Percentiles rank a stretch among this genome's conserved stretches.
Evolutionary conservation across 2,888 invertebrate species (phyloP).

Genomic region (Eulithis prunata): DNA sequence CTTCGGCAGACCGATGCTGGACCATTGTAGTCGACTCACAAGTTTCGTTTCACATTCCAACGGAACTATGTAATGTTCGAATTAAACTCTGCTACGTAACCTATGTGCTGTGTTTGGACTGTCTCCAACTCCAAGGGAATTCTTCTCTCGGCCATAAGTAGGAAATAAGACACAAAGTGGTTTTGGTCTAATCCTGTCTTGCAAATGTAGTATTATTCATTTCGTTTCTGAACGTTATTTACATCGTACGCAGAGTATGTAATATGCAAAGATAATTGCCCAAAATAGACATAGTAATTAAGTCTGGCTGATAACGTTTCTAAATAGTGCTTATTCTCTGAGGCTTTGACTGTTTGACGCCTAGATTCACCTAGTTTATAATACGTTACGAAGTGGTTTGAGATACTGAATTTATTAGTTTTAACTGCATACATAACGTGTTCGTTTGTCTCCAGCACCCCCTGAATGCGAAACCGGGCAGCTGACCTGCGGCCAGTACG

Average conservation of each 20-base stretch:
- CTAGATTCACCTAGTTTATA: no score
- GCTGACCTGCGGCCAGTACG: conserved; percentile 96
- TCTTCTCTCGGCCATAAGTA: background rate
- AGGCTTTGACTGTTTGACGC: no score
- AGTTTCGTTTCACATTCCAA: conserved; percentile 9
- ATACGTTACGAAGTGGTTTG: no score
- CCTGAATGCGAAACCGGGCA: conserved; percentile 97
- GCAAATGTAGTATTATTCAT: no score
- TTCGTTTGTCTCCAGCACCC: conserved; percentile 87
- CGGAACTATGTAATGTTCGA: background rate
- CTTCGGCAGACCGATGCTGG: conserved; percentile 1
- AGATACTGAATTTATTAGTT: no score
- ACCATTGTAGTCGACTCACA: conserved; percentile 3
- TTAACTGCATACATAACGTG: background rate
- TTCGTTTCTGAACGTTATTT: no score
- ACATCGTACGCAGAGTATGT: no score
- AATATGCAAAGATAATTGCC: no score
- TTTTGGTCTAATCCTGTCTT: no score
- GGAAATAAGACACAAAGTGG: background rate
- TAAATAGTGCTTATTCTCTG: no score
- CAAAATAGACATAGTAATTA: no score
- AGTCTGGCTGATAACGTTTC: no score
- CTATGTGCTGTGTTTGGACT: conserved; percentile 10
- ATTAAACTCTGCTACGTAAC: background rate
- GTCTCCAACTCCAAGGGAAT: conserved; percentile 1